Base-by-base conservation (phyloP, 2,113 vertebrate species). In the Parus major region DNA sequence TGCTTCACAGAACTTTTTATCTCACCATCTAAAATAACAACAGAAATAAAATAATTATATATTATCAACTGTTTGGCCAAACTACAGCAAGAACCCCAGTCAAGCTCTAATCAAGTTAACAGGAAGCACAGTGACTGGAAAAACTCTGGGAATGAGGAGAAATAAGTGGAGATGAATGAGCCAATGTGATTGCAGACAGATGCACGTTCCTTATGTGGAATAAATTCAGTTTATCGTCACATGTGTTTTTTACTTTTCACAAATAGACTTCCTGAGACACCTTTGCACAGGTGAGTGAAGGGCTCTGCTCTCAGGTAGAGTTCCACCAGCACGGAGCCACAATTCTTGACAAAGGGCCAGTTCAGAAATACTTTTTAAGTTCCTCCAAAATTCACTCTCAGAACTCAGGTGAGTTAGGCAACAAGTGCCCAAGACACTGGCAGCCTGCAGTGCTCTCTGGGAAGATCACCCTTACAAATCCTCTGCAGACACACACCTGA, bases 191-290 rank as follows among this genome's bases (percentile, higher is more conserved):
- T 76, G 49, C 47, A 66, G 47, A 53, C 28, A 72, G 23, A 81
- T 15, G 4, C 4, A 29, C 11, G 0, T 8, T 55, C 23, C 42
- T 75, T 7, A n/a, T 0, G 9, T 9, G 55, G 25, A 79, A 63
- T 63, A 75, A 44, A 53, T 49, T 14, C 36, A 14, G 14, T 60
- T 75, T 33, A 21, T 50, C 42, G 4, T 36, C n/a, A 61, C 31
- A 39, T 2, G 17, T 21, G 17, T 1, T 3, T 55, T 80, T 36
- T 36, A 44, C 25, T 22, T 61, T 66, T 41, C 35, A 29, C 24
- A 60, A 20, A 63, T 1, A 35, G 19, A 18, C 23, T 11, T 4
- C 22, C 17, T 46, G 20, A 35, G n/a, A 36, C 8, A n/a, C 47
- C 33, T 95, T 39, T 71, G 42, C 35, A 14, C 23, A 23, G 25